Conservation (phyloP, 2,888 invertebrate genomes). For the Anthophora plumipes region DNA sequence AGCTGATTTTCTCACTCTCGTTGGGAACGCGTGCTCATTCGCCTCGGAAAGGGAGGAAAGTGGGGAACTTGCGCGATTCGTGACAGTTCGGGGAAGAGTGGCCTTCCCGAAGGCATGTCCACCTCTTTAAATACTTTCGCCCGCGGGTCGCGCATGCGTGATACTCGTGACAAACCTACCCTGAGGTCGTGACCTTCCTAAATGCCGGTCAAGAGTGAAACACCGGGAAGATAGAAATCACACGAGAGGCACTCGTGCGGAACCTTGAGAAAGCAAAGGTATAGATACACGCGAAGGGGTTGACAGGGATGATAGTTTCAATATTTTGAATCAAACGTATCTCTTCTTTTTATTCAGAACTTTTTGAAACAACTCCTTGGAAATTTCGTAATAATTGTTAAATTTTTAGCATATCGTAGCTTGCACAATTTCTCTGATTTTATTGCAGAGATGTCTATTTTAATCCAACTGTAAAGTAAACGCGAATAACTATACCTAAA, state of each 20-base stretch:
- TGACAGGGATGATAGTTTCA: not conserved
- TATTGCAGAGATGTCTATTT: not conserved
- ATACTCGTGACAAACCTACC: conserved; percentile 71
- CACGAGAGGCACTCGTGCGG: conserved; percentile 49
- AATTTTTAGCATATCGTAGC: not conserved
- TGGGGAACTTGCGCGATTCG: conserved; percentile 75
- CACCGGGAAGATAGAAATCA: conserved; percentile 53
- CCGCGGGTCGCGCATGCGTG: conserved; percentile 77
- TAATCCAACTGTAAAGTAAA: not conserved
- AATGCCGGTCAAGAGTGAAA: conserved; percentile 81
- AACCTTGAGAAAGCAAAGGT: conserved; percentile 50
- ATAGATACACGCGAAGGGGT: not conserved
- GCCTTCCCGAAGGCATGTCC: conserved; percentile 79
- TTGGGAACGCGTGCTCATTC: conserved; percentile 57
- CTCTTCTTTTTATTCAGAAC: not conserved
- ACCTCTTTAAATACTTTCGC: conserved; percentile 83
- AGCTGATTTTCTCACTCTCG: conserved; percentile 57
- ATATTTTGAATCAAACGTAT: not conserved
- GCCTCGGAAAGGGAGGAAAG: conserved; percentile 58
- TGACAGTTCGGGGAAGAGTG: conserved; percentile 80
- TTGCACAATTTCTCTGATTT: too few species aligned
- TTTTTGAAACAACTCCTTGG: not conserved
- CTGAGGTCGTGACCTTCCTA: conserved; percentile 81
- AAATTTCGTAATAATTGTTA: not conserved
- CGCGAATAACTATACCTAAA: not conserved